Evolutionary conservation across 2,113 vertebrate genomes (phyloP).

Genomic region (Chrysemys picta): DNA sequence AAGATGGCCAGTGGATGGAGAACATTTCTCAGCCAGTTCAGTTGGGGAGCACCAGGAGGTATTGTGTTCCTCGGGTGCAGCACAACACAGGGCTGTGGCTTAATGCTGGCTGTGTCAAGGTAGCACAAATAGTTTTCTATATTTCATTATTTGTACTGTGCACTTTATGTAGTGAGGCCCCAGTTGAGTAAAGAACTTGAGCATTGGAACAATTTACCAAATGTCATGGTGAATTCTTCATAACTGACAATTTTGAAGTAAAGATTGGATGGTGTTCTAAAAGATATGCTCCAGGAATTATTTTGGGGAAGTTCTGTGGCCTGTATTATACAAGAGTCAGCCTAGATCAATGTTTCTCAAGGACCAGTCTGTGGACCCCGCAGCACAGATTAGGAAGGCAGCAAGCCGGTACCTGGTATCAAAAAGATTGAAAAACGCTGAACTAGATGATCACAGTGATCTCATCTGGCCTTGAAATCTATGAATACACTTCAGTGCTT

Average conservation of each 20-base stretch:
- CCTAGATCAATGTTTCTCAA: not conserved
- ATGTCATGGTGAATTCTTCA: not conserved
- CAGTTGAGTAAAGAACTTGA: not conserved
- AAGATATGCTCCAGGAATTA: not conserved
- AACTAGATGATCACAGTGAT: not conserved
- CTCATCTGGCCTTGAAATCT: not conserved
- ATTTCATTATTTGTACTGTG: not conserved
- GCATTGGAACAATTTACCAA: not conserved
- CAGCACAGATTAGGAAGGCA: not conserved
- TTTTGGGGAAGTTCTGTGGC: not conserved
- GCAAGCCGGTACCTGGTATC: not conserved
- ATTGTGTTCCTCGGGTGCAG: not conserved
- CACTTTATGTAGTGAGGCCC: not conserved
- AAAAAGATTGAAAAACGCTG: not conserved
- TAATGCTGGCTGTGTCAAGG: rapidly evolving
- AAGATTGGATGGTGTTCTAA: not conserved
- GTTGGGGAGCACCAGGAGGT: not conserved
- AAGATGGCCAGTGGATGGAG: not conserved
- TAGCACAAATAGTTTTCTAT: not conserved
- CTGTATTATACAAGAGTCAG: not conserved
- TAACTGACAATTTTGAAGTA: not conserved
- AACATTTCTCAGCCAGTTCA: not conserved
- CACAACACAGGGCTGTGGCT: not conserved
- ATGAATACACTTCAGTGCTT: not conserved
- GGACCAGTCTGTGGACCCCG: not conserved